Evolutionary conservation across 2,113 vertebrate species (phyloP).

Genomic region (Cyprinodon brontotheroides): DNA sequence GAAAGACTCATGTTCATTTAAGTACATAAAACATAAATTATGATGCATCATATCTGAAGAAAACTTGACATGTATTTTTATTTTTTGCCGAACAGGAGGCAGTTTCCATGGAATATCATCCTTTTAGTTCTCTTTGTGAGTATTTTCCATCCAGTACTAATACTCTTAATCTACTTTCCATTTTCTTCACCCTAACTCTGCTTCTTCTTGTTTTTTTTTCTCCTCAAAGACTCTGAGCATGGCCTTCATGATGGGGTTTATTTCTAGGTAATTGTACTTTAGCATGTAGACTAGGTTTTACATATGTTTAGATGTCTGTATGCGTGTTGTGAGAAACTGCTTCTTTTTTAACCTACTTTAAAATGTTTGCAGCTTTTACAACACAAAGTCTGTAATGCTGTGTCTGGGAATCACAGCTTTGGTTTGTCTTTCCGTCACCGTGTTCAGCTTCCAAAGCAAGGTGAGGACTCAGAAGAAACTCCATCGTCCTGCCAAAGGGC

Average conservation of each 20-base stretch:
- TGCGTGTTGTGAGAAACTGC: neutral
- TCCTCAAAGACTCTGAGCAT: slow-evolving; percentile 75
- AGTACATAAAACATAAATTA: neutral
- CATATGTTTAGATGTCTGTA: too few relatives aligned
- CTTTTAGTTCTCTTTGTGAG: slow-evolving; percentile 92
- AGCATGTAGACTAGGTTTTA: neutral
- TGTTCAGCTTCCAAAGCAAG: slow-evolving; percentile 97
- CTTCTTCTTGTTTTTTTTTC: neutral
- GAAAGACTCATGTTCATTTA: neutral
- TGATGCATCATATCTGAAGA: neutral
- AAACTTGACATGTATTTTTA: neutral
- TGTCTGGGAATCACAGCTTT: slow-evolving; percentile 90
- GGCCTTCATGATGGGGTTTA: slow-evolving; percentile 81
- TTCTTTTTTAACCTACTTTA: neutral
- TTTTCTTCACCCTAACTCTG: neutral
- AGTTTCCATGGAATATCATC: slow-evolving; percentile 93
- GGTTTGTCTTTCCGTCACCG: slow-evolving; percentile 89
- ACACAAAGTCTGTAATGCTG: slow-evolving; percentile 89
- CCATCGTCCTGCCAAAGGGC: neutral
- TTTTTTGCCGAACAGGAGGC: slow-evolving; percentile 79
- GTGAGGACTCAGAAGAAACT: slow-evolving; percentile 68
- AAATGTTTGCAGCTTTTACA: slow-evolving; percentile 86
- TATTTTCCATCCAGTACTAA: slow-evolving; percentile 40
- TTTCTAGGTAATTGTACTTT: slow-evolving; percentile 73
- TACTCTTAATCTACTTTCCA: neutral